Base-by-base conservation (phyloP, 1,140 invertebrate genomes). In the Stenopsyche tienmushanensis region DNA sequence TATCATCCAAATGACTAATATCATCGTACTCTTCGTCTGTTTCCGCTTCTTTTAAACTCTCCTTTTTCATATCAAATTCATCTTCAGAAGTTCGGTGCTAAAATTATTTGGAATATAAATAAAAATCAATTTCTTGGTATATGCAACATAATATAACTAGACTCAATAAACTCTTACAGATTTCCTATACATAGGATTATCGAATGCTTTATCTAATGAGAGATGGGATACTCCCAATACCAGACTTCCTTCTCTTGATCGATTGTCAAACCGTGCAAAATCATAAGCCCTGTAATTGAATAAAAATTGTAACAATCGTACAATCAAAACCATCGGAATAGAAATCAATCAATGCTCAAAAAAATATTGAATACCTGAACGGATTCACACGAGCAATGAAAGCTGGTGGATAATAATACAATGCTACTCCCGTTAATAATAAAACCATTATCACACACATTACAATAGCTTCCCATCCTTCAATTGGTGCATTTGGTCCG, bases 181-280 rank as follows among this genome's bases (percentile, higher is more conserved):
- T 20, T 25, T 45, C 2, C 25, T 55, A 44, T 65, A 69, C 63
- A 69, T 62, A 2, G 67, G 67, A 39, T 69, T 69, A 24, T 69
- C 67, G 45, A 69, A 69, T 1, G 62, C 55, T 54, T 69, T 69
- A 23, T 69, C 50, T 21, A 69, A 59, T 7, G 62, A 65, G 9
- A 69, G 20, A 17, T 69, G 67, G 5, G 67, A 69, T 26, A 69
- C 44, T 7, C 62, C 63, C 3, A 69, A 42, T 23, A 60, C 57
- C 18, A 69, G 50, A 52, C 67, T 69, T 20, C 67, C 67, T 50
- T 69, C 67, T 0, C 62, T 45, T 13, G 67, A 69, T 7, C 67
- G 62, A 54, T 69, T 69, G 18, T 69, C 67, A 26, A 69, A 69
- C 1, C 67, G 47, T 8, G 63, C 67, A 65, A 69, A 69, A 21